phyloP scores from a whole-genome alignment of 2,888 invertebrate genomes.

The Agrenia bidenticulata region DNA sequence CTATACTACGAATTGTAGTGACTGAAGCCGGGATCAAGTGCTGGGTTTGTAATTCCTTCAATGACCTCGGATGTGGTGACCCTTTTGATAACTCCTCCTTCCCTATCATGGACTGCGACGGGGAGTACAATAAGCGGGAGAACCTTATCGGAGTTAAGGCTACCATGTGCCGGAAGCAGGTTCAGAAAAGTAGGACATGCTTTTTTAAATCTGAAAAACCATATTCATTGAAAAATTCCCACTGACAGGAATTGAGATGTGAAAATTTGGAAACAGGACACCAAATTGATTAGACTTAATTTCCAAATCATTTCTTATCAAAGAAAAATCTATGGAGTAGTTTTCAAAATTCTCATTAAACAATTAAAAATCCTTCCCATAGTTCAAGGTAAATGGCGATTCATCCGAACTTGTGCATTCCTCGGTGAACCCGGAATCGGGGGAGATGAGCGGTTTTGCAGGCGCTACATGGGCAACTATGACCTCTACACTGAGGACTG shows the following conservation, averaged over 20 bases:
- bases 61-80: constrained; percentile 86
- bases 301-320: too few relatives aligned
- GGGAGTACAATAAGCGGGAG: constrained; percentile 55
- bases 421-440: constrained; percentile 86
- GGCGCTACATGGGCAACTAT: constrained; percentile 87
- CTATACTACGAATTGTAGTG: constrained; percentile 32
- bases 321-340: too few relatives aligned
- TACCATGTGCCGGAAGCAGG: constrained; percentile 86
- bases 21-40: constrained; percentile 67
- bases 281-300: too few relatives aligned
- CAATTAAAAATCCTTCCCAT: too few relatives aligned
- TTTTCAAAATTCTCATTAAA: too few relatives aligned
- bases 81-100: constrained; percentile 88
- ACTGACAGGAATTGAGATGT: too few relatives aligned
- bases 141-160: constrained; percentile 67
- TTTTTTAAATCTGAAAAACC: constrained; percentile 17
- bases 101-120: constrained; percentile 77
- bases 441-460: constrained; percentile 85
- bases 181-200: constrained; percentile 84
- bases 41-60: constrained; percentile 86
- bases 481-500: constrained; percentile 93
- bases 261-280: too few relatives aligned
- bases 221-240: neutral
- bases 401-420: constrained; percentile 83
- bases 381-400: constrained; percentile 86